phyloP scores from a whole-genome alignment of 2,888 invertebrate species.

The Sarcophaga caerulescens region DNA sequence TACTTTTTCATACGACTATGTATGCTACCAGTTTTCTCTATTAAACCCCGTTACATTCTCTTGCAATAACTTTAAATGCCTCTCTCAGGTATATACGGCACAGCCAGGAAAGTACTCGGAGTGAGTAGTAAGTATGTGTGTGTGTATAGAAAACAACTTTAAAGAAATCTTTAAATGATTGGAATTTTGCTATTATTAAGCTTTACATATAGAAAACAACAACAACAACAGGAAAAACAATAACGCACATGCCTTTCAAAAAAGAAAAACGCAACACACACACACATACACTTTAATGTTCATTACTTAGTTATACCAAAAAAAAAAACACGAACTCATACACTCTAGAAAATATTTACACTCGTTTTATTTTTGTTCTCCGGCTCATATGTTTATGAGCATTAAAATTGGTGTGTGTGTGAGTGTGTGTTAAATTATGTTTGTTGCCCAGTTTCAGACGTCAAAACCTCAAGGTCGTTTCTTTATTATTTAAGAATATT shows the following conservation, averaged over 20 bases:
- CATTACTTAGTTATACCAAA: neutral
- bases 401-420: neutral
- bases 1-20: too few relatives aligned
- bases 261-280: neutral
- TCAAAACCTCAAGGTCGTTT: constrained; percentile 69
- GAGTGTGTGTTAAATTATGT: constrained; percentile 51
- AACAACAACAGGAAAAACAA: constrained; percentile 6
- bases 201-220: constrained; percentile 40
- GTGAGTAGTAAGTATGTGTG: too few relatives aligned
- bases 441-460: constrained; percentile 63
- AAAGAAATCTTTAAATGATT: constrained; percentile 61
- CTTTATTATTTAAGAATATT: constrained; percentile 57
- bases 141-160: constrained; percentile 17
- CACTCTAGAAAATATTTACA: too few relatives aligned
- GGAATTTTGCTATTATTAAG: constrained; percentile 62
- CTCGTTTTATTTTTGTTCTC: too few relatives aligned
- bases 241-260: neutral
- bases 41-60: too few relatives aligned
- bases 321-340: neutral
- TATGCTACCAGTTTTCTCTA: too few relatives aligned
- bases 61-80: too few relatives aligned
- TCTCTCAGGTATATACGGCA: neutral
- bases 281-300: neutral
- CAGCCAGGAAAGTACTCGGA: neutral
- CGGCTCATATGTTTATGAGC: too few relatives aligned